phyloP scores from a whole-genome alignment of 2,113 vertebrate species.

The Saguinus imperator region DNA sequence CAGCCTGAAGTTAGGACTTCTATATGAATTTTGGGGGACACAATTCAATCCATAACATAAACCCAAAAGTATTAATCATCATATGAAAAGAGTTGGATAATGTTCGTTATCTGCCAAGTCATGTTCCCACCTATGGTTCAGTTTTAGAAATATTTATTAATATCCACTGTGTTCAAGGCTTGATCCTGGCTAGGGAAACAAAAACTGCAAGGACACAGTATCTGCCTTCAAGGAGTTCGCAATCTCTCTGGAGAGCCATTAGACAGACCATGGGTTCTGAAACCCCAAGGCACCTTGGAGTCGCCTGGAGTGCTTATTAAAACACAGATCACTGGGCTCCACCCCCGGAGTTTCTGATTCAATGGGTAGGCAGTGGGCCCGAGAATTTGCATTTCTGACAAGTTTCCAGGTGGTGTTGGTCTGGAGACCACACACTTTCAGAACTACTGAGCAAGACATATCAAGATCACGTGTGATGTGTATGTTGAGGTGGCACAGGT shows the following conservation, averaged over 20 bases:
- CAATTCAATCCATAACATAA: not conserved
- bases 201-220: not conserved
- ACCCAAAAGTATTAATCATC: not conserved
- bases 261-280: not conserved
- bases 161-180: not conserved
- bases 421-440: conserved; percentile 33
- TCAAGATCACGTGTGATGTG: not conserved
- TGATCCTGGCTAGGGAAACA: not conserved
- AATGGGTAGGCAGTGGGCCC: not conserved
- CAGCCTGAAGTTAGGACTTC: not conserved
- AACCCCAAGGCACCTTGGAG: not conserved
- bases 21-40: not conserved
- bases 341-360: not conserved
- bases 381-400: conserved; percentile 64
- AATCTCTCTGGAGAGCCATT: not conserved
- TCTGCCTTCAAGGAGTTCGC: not conserved
- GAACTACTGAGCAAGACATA: not conserved
- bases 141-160: conserved; percentile 5
- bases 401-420: conserved; percentile 50
- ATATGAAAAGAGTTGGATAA: not conserved
- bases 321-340: not conserved
- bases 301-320: not conserved
- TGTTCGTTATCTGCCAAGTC: not conserved
- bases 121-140: not conserved
- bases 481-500: conserved; percentile 50